Conservation (phyloP, 2,797 vertebrate species). For the Serranus cabrilla region DNA sequence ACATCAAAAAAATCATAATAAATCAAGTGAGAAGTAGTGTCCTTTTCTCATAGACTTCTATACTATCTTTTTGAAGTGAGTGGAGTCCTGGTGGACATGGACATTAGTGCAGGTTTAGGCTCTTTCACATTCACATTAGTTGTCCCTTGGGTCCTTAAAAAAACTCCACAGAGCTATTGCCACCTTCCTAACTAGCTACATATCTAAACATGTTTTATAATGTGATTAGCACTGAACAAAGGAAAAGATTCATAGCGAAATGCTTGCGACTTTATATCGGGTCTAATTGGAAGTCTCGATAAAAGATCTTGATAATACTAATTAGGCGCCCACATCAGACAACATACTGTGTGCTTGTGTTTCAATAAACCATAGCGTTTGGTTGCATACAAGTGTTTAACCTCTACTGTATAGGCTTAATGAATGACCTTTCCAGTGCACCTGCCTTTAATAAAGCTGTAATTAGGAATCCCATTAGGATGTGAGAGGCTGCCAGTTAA, state of each 20-base stretch:
- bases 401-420: slow-evolving; percentile 53
- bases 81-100: too few relatives aligned
- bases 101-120: too few relatives aligned
- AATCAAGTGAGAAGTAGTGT: too few relatives aligned
- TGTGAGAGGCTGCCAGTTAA: slow-evolving; percentile 55
- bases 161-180: not conserved
- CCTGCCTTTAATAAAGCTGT: slow-evolving; percentile 59
- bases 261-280: not conserved
- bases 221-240: not conserved
- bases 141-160: not conserved
- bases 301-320: slow-evolving; percentile 16
- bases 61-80: too few relatives aligned
- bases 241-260: not conserved
- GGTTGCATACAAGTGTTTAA: slow-evolving; percentile 40
- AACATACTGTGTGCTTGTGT: slow-evolving; percentile 23
- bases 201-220: not conserved
- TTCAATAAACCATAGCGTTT: not conserved
- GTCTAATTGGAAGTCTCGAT: slow-evolving; percentile 22
- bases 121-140: too few relatives aligned
- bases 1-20: too few relatives aligned
- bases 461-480: slow-evolving; percentile 62
- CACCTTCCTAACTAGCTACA: not conserved
- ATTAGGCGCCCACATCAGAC: slow-evolving; percentile 8
- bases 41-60: too few relatives aligned
- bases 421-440: slow-evolving; percentile 54